phyloP scores from a whole-genome alignment of 2,797 vertebrate species.

The Falco novaeseelandiae region DNA sequence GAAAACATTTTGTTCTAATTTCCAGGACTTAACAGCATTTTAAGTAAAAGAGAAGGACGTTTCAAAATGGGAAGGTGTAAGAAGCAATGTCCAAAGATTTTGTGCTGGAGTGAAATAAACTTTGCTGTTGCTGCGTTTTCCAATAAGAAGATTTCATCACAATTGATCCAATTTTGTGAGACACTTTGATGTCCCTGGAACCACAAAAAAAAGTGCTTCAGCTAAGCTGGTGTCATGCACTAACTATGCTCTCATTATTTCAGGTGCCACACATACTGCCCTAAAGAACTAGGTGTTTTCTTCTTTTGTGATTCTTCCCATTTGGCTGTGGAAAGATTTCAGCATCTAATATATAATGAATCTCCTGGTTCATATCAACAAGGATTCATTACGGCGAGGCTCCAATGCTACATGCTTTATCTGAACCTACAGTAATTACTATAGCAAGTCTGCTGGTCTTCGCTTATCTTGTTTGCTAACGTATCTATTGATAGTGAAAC shows the following conservation, averaged over 20 bases:
- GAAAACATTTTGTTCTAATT: background rate
- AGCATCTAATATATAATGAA: constrained; percentile 45
- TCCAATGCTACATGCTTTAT: constrained; percentile 64
- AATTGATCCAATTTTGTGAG: background rate
- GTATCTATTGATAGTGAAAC: constrained; percentile 70
- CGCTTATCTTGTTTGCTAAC: constrained; percentile 67
- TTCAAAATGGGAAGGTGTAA: background rate
- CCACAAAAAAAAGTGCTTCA: background rate
- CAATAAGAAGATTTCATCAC: background rate
- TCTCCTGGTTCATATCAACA: constrained; percentile 61
- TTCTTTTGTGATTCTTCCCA: constrained; percentile 24
- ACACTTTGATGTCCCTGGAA: background rate
- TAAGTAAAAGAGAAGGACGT: background rate
- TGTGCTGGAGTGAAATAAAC: background rate
- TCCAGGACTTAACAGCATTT: background rate
- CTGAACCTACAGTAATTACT: constrained; percentile 75
- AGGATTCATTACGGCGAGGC: constrained; percentile 65
- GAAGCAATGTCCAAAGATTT: background rate
- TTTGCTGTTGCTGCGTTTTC: background rate
- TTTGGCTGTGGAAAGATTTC: constrained; percentile 42
- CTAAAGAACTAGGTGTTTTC: background rate
- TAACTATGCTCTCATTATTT: background rate
- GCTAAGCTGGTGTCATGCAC: background rate
- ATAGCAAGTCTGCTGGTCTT: constrained; percentile 54
- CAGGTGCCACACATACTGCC: background rate